Evolutionary conservation across 2,113 vertebrate species (phyloP), one percentile per base, ranked within the genome.

Genomic region (Festucalex cinctus): DNA sequence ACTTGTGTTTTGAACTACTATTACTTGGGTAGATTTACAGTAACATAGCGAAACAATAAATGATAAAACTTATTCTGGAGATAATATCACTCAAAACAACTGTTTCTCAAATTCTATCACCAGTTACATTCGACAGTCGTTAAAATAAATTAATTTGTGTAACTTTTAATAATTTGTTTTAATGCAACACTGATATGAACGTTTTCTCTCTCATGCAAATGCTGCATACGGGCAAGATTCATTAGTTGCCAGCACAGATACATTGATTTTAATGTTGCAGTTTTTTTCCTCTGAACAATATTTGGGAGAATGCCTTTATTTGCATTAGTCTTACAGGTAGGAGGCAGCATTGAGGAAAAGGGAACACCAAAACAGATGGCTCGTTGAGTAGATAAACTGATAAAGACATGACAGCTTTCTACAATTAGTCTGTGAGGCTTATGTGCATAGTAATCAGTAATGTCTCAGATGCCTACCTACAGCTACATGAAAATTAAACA

Each of bases 341-440:
- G 57, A 75, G 78, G 69, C 56, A 57, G 68, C 57, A 58, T 66
- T 73, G 74, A 78, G 67, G 67, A 49, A 70, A 51, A 10, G 66
- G 71, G 68, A n/a, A 65, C 65, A 16, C 36, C 75, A 69, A 85
- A 71, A 67, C 80, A 87, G 83, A 86, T 83, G 78, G 85, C 72
- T 75, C 83, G 63, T 87, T 81, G 88, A 81, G 81, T 64, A 84
- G 82, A 82, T 74, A 65, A 83, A 85, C 77, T 85, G 73, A 84
- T 56, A 87, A 89, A 81, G 84, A 87, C 82, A 88, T 77, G 82
- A 90, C 88, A 86, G 84, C 83, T 84, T 83, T 75, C 75, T 56
- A 77, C 82, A 83, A 87, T 88, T 85, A 88, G 74, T 79, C 81
- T 88, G 86, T 88, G 85, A 88, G 73, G 74, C 82, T 85, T 86